Conservation (phyloP, 2,113 vertebrate species). For the Morone chrysops region DNA sequence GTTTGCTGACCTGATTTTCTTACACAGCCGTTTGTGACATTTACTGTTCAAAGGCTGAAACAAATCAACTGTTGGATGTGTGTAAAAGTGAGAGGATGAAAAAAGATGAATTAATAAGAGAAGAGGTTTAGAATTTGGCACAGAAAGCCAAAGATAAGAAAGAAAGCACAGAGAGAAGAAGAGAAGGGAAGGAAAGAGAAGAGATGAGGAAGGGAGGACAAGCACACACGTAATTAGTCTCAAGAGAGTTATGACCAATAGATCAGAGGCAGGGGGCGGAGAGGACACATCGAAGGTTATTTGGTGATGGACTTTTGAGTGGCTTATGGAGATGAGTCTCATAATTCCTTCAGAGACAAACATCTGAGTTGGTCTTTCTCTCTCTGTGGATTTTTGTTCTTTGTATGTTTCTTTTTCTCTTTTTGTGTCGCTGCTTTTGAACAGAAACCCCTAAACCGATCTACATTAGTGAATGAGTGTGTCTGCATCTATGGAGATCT, state of each 20-base stretch:
- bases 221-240: conserved; percentile 15
- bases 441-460: background rate
- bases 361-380: background rate
- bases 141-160: conserved; percentile 5
- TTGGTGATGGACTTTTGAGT: background rate
- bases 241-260: background rate
- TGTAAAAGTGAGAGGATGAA: background rate
- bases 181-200: background rate
- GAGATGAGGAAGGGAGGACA: background rate
- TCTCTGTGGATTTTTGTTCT: background rate
- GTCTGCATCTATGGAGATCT: too few relatives aligned
- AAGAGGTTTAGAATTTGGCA: background rate
- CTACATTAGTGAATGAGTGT: background rate
- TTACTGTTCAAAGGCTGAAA: background rate
- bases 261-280: conserved; percentile 1
- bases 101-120: background rate
- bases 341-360: background rate
- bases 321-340: too few relatives aligned
- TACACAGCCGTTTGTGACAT: background rate
- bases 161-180: background rate
- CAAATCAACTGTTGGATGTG: background rate
- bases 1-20: conserved; percentile 19
- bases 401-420: background rate
- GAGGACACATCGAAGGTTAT: conserved; percentile 8
- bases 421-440: background rate